These are phyloP conservation scores for Apamea monoglypha DNA, from an alignment of 2,888 invertebrate species.

Conservation along the genomic window DNA sequence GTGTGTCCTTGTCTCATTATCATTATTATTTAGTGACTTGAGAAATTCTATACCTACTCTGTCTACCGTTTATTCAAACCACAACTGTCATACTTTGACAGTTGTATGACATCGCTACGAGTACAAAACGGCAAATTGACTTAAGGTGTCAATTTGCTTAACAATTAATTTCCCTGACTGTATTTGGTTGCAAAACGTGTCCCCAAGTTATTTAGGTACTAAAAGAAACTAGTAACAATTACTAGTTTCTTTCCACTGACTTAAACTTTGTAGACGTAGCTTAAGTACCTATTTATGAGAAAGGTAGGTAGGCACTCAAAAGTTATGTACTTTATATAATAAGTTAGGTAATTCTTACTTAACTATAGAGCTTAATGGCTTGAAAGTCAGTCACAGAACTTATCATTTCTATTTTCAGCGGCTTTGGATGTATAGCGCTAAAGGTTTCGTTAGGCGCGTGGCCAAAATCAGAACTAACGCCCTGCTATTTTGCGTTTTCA, in stretches of 20 bases:
- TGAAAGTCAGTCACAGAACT: background rate
- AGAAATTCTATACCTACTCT: no score
- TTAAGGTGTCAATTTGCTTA: no score
- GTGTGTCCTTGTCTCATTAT: no score
- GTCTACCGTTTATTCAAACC: background rate
- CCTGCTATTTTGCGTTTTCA: background rate
- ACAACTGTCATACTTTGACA: background rate
- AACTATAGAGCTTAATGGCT: slow-evolving; percentile 1
- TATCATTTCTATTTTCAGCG: background rate
- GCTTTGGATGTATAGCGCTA: background rate
- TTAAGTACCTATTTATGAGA: slow-evolving; percentile 33
- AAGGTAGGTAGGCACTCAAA: slow-evolving; percentile 6
- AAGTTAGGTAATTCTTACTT: slow-evolving; percentile 14
- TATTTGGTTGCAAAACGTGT: background rate
- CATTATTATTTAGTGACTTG: background rate
- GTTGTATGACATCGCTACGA: no score
- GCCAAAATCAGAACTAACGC: background rate
- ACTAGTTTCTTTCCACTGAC: slow-evolving; percentile 5
- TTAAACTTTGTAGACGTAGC: slow-evolving; percentile 25
- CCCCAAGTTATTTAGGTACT: background rate
- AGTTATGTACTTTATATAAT: slow-evolving; percentile 15
- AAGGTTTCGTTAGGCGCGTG: background rate
- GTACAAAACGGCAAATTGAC: background rate
- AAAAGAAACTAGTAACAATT: slow-evolving; percentile 20
- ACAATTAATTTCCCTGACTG: background rate